Evolutionary conservation across 1,140 invertebrate species (phyloP).

Genomic region (Thaumetopoea pityocampa): DNA sequence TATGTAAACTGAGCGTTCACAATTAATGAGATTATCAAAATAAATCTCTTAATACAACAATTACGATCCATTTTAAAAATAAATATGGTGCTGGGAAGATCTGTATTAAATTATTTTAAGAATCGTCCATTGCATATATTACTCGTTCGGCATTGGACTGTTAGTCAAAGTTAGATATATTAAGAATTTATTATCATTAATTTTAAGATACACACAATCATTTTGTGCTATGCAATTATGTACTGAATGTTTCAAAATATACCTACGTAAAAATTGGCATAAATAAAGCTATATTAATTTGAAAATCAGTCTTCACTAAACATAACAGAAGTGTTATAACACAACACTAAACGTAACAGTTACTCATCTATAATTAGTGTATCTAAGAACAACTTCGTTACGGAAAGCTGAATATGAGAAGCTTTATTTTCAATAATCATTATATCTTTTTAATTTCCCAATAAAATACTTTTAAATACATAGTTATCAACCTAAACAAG

Average conservation of each 20-base stretch:
- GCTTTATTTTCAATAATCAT: no score
- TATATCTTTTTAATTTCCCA: no score
- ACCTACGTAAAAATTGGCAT: no score
- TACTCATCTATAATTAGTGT: no score
- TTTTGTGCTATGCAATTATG: conserved; percentile 26
- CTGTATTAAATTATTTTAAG: conserved; percentile 50
- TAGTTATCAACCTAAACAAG: conserved; percentile 17
- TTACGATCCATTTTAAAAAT: conserved; percentile 31
- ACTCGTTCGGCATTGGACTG: conserved; percentile 21
- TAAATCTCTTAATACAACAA: conserved; percentile 18
- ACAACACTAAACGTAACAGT: no score
- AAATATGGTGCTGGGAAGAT: conserved; percentile 69
- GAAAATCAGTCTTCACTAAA: no score
- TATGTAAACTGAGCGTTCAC: conserved; percentile 9
- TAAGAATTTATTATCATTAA: conserved; percentile 25
- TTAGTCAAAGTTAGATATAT: conserved; percentile 28
- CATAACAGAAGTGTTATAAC: no score
- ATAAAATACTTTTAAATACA: conserved; percentile 10
- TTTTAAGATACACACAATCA: conserved; percentile 25
- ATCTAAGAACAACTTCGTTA: no score
- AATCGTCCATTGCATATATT: conserved; percentile 19
- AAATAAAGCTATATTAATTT: no score
- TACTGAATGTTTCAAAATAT: no score
- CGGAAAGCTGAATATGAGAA: no score
- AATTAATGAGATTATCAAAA: conserved; percentile 9